A percentile compares a stretch with the other conserved stretches of the same genome.
Conservation (phyloP, 35 echinoderm and acorn worm species). For the Amphiura filiformis region DNA sequence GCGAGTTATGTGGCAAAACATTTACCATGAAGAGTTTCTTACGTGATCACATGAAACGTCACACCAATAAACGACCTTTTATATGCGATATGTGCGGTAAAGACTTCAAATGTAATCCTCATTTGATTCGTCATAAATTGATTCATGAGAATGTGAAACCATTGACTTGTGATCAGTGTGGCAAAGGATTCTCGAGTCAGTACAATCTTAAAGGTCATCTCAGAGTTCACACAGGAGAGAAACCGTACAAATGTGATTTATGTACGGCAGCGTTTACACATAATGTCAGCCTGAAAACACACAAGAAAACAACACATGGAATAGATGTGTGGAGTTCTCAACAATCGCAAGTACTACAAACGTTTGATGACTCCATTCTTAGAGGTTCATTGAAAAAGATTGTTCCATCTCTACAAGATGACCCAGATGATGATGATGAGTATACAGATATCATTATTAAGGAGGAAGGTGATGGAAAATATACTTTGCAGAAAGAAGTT, state of each 20-base stretch:
- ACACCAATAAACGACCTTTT: slow-evolving; percentile 23
- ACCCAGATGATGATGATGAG: too few relatives aligned
- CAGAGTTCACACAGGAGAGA: slow-evolving; percentile 63
- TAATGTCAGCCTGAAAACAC: slow-evolving; percentile 60
- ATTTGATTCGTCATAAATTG: slow-evolving; percentile 12
- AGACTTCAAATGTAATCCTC: slow-evolving; percentile 17
- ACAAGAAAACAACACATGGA: slow-evolving; percentile 45
- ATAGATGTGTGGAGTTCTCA: slow-evolving; percentile 30
- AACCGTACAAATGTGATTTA: slow-evolving; percentile 65
- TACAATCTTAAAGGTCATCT: slow-evolving; percentile 44
- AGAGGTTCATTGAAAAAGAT: not conserved
- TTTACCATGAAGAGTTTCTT: slow-evolving; percentile 24
- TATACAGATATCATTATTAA: too few relatives aligned
- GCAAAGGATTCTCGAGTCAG: slow-evolving; percentile 36
- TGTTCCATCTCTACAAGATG: not conserved
- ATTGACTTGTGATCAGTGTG: slow-evolving; percentile 37
- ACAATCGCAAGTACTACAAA: slow-evolving; percentile 15
- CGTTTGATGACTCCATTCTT: not conserved
- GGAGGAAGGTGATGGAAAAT: too few relatives aligned
- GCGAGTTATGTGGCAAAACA: slow-evolving; percentile 41
- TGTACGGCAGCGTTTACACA: slow-evolving; percentile 44
- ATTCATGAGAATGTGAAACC: slow-evolving; percentile 38
- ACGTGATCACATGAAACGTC: slow-evolving; percentile 26
- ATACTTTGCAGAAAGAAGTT: too few relatives aligned
- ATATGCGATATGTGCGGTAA: slow-evolving; percentile 34